Evolutionary conservation across 1,140 invertebrate species (phyloP).

Genomic region (Ericerus pela): DNA sequence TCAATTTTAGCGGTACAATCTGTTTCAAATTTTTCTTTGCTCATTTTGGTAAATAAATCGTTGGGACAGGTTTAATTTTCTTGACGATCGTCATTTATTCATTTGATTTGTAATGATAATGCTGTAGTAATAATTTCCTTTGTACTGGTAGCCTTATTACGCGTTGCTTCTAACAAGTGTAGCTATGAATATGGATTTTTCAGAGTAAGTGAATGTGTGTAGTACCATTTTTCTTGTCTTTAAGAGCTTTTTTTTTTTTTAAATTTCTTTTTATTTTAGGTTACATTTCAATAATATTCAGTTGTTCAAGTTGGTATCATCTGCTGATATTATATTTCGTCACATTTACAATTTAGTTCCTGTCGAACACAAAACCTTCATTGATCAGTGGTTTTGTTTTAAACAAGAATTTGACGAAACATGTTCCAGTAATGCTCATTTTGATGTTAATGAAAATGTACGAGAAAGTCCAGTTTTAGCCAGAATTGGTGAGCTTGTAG

Average conservation of each 20-base stretch:
- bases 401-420: background rate
- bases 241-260: background rate
- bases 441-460: slow-evolving; percentile 2
- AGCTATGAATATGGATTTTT: background rate
- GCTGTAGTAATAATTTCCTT: too few relatives aligned
- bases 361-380: background rate
- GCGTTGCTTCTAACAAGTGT: too few relatives aligned
- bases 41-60: too few relatives aligned
- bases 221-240: background rate
- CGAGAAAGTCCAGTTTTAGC: background rate
- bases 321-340: background rate
- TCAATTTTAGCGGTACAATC: too few relatives aligned
- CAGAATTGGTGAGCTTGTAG: background rate
- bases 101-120: too few relatives aligned
- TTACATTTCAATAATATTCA: slow-evolving; percentile 1
- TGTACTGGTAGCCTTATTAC: too few relatives aligned
- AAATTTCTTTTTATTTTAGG: background rate
- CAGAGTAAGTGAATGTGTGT: background rate
- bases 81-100: too few relatives aligned
- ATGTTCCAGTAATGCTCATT: background rate
- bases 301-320: background rate
- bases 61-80: too few relatives aligned
- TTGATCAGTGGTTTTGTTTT: slow-evolving; percentile 4
- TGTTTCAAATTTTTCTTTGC: too few relatives aligned
- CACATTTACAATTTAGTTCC: background rate